Evolutionary conservation across 2,888 invertebrate species (phyloP).

Genomic region (Sycophila texana): DNA sequence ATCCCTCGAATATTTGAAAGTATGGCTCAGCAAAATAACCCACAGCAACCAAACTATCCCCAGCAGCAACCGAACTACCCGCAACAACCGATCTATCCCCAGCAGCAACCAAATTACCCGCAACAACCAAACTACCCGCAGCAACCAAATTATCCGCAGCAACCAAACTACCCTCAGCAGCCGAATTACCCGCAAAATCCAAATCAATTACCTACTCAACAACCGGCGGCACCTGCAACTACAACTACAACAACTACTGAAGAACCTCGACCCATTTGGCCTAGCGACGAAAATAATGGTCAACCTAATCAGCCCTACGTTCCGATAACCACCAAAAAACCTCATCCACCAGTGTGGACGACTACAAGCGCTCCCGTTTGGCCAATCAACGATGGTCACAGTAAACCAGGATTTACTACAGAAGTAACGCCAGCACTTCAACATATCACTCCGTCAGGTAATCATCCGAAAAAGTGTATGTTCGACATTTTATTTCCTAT

Average conservation of each 20-base stretch:
- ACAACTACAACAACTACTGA: neutral
- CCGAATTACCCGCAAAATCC: constrained; percentile 25
- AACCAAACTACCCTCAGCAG: constrained; percentile 37
- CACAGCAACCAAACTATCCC: constrained; percentile 19
- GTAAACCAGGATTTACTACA: neutral
- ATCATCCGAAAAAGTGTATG: too few relatives aligned
- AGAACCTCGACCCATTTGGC: neutral
- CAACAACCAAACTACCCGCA: constrained; percentile 42
- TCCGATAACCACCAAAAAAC: neutral
- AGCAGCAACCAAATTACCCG: constrained; percentile 48
- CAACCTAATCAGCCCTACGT: neutral
- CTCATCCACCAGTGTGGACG: neutral
- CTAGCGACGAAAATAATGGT: neutral
- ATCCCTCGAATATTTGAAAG: neutral
- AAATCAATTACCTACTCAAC: too few relatives aligned
- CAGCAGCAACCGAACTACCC: constrained; percentile 34
- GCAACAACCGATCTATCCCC: neutral
- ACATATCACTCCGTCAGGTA: neutral
- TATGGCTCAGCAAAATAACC: neutral
- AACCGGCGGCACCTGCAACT: neutral
- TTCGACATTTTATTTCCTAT: too few relatives aligned
- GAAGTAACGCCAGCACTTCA: neutral
- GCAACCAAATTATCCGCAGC: constrained; percentile 51
- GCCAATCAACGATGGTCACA: neutral
- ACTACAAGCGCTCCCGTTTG: too few relatives aligned